These are phyloP conservation scores for Melinaea marsaeus DNA, from an alignment of 2,888 invertebrate genomes.

Conservation along the genomic window DNA sequence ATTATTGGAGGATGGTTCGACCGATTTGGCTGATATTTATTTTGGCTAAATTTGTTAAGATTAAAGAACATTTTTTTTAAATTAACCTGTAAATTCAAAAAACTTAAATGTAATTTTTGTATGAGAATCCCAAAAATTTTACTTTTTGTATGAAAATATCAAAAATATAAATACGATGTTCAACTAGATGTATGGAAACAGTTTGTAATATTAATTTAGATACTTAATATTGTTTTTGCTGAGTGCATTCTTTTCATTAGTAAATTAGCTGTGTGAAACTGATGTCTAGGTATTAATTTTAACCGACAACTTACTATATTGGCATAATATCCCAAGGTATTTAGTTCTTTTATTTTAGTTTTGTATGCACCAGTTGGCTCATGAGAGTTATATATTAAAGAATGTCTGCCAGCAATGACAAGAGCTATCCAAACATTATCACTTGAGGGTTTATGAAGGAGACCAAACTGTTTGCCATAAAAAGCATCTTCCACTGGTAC, in stretches of 20 bases:
- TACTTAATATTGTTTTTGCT: too few relatives aligned
- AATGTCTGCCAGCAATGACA: slow-evolving; percentile 80
- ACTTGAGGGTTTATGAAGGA: slow-evolving; percentile 50
- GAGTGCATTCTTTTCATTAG: background rate
- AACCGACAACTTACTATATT: slow-evolving; percentile 65
- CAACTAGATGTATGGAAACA: too few relatives aligned
- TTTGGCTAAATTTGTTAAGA: too few relatives aligned
- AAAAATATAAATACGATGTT: too few relatives aligned
- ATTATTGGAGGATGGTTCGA: background rate
- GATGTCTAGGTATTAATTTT: background rate
- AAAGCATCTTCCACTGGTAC: slow-evolving; percentile 70
- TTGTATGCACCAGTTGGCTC: slow-evolving; percentile 76
- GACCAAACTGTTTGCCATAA: slow-evolving; percentile 70
- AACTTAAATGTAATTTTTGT: too few relatives aligned
- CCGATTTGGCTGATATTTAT: too few relatives aligned
- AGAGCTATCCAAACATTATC: slow-evolving; percentile 76
- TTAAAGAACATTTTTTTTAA: too few relatives aligned
- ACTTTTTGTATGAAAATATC: too few relatives aligned
- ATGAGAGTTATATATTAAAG: slow-evolving; percentile 70
- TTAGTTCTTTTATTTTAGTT: slow-evolving; percentile 82
- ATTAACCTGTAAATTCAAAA: too few relatives aligned
- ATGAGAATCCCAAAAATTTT: too few relatives aligned
- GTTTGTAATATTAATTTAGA: too few relatives aligned
- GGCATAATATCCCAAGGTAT: slow-evolving; percentile 78
- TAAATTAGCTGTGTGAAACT: background rate